Evolutionary conservation across 1,140 invertebrate genomes (phyloP), one percentile per base, ranked within the genome.

Genomic region (Trigoniulus corallinus): DNA sequence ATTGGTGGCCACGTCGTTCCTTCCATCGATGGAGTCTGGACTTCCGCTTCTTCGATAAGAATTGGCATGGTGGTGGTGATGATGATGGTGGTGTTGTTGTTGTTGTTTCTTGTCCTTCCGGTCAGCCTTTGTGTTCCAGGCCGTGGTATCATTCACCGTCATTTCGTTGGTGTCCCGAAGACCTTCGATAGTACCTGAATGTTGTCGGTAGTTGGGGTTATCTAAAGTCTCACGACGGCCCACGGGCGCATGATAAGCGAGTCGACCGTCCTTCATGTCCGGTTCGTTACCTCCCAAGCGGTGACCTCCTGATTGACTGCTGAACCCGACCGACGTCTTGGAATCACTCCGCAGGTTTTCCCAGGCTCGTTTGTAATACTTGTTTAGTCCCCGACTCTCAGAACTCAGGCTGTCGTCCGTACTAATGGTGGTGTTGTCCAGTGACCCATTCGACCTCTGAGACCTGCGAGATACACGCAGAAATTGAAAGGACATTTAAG

Each of bases 321-420:
- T 23, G 2, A 18, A 37, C 41, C 45, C 51, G 21, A 10, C 29
- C 7, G 7, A 15, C 7, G 15, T 7, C 7, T 7, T 7, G 7
- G 46, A 27, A 47, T 54, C 81, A 66, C 88, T 82, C 61, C 88
- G 84, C 2, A 92, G 72, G 63, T 91, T 88, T 60, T 89, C 85
- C 88, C 88, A 92, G 2, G 87, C 87, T 64, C 87, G 81, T 18
- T 84, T 75, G 67, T 92, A 92, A 60, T 81, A 82, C 57, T 84
- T 77, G 64, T 88, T 89, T 47, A 91, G 70, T 29, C 85, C 76
- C 40, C 84, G 73, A 15, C 83, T 84, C 57, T 87, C 84, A 44
- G 58, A 47, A 0, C 83, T 86, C 45, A 81, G 81, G 51, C 82
- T 82, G 46, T 67, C 59, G 53, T 62, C 56, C 39, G 63, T 62